Conservation (phyloP, 2,113 vertebrate species). For the Eonycteris spelaea region DNA sequence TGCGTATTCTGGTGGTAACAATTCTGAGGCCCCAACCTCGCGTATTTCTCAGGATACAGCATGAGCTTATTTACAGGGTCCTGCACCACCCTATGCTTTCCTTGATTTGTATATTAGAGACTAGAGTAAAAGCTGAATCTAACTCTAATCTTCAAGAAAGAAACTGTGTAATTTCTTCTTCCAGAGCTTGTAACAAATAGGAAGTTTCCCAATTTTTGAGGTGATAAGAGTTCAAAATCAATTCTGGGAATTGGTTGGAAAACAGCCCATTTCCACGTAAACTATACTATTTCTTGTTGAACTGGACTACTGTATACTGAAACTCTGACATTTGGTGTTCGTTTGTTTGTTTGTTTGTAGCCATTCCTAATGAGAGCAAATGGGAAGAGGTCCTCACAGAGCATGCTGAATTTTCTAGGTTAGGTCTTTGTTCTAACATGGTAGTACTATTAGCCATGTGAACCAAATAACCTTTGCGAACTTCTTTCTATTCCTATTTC, state of each 20-base stretch:
- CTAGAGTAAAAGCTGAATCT: background rate
- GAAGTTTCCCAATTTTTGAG: background rate
- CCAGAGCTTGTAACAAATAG: background rate
- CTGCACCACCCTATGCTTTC: rapidly evolving
- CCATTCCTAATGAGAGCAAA: background rate
- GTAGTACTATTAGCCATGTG: background rate
- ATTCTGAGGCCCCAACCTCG: rapidly evolving
- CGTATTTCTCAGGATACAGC: background rate
- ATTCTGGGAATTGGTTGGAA: background rate
- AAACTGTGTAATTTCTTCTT: background rate
- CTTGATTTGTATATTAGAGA: background rate
- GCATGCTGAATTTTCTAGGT: background rate
- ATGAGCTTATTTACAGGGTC: too few species aligned
- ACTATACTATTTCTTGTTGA: background rate
- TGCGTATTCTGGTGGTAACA: background rate
- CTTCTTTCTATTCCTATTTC: background rate
- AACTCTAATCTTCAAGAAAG: background rate
- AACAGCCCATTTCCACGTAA: background rate
- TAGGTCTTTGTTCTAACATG: background rate
- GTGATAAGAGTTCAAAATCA: background rate
- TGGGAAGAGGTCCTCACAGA: background rate
- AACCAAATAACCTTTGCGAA: background rate
- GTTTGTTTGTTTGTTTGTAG: background rate
- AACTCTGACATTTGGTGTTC: background rate
- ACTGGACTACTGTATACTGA: background rate